Conservation (phyloP, 2,113 vertebrate genomes). For the Hypocryptadius cinnamomeus region DNA sequence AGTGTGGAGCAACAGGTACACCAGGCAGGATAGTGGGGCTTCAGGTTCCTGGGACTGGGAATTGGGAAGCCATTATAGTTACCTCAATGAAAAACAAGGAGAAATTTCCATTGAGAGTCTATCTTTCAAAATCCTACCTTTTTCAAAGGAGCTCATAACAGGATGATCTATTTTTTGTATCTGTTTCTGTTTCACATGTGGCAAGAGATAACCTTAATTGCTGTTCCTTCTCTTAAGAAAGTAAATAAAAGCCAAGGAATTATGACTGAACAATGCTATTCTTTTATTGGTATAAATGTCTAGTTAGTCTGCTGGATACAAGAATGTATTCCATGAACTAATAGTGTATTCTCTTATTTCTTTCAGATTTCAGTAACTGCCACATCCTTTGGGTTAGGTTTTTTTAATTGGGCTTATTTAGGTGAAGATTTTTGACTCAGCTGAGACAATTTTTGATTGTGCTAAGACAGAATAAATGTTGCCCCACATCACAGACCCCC, state of each 20-base stretch:
- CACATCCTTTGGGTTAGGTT: background rate
- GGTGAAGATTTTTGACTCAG: background rate
- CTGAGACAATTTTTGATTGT: background rate
- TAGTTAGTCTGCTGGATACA: background rate
- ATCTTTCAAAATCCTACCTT: background rate
- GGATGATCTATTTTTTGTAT: background rate
- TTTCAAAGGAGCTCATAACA: background rate
- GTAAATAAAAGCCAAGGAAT: background rate
- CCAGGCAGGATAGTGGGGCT: background rate
- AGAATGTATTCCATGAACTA: background rate
- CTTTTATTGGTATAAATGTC: background rate
- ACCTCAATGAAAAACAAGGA: background rate
- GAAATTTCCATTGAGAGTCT: background rate
- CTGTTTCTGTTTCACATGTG: background rate
- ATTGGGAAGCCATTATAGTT: accelerated
- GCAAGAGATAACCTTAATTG: background rate
- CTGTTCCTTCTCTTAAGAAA: background rate
- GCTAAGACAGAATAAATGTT: background rate
- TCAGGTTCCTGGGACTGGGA: background rate
- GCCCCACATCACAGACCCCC: background rate
- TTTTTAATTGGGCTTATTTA: background rate
- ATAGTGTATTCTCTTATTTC: background rate
- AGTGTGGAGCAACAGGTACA: background rate
- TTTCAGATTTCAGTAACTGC: background rate
- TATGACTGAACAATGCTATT: background rate